Evolutionary conservation across 37 sponge, comb jelly and placozoan genomes (phyloP).

Genomic region (Theonella swinhoei): DNA sequence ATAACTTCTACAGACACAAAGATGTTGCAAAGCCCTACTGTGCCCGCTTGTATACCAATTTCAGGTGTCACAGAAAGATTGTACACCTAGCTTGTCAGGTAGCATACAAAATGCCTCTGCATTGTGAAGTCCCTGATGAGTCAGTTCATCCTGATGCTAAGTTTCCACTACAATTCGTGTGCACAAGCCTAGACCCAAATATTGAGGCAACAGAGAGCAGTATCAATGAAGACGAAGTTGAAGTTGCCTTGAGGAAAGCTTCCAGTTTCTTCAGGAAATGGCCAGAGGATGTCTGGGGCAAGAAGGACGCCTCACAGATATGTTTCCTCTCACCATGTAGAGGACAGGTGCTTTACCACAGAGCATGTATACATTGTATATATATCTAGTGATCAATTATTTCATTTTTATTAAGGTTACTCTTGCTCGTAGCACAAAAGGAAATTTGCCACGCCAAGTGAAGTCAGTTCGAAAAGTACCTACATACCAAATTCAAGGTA

Average conservation of each 20-base stretch:
- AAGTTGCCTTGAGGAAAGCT: neutral
- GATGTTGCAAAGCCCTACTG: neutral
- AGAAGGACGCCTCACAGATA: neutral
- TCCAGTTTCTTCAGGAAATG: constrained; percentile 14
- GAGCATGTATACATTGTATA: no score
- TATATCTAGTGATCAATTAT: no score
- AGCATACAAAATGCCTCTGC: constrained; percentile 43
- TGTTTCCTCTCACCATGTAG: constrained; percentile 51
- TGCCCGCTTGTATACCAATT: constrained; percentile 46
- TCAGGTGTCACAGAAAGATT: constrained; percentile 41
- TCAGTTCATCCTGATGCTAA: constrained; percentile 36
- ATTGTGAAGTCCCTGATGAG: neutral
- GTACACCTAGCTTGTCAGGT: constrained; percentile 22
- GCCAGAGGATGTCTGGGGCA: constrained; percentile 39
- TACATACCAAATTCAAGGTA: constrained; percentile 37
- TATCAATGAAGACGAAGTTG: neutral
- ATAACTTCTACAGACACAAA: neutral
- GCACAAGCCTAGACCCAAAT: constrained; percentile 23
- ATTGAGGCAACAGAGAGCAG: neutral
- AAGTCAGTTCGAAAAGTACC: constrained; percentile 4
- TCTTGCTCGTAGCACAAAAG: neutral
- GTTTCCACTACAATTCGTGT: constrained; percentile 48
- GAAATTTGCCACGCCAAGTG: neutral
- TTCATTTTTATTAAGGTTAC: neutral
- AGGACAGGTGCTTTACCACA: constrained; percentile 54